Base-by-base conservation (phyloP, 2,113 vertebrate species). In the Scomber scombrus region DNA sequence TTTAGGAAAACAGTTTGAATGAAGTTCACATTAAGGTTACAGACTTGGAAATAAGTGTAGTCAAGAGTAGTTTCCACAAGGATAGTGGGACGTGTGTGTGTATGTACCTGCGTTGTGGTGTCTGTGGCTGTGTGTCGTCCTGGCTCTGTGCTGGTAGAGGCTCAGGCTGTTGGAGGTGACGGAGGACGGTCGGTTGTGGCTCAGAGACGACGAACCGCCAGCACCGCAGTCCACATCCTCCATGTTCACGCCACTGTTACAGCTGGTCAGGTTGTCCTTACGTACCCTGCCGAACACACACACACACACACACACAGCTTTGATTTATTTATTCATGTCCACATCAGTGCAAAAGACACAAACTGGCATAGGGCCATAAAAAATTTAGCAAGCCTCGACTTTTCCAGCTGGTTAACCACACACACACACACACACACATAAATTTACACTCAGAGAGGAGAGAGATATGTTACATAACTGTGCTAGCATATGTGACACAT, bases 251-350 rank as follows among this genome's bases (percentile, higher is more conserved):
- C 95, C 91, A 0, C 94, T 95, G 0, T 94, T 96, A 81, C 97
- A 97, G 91, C 96, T 95, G 18, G 95, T 94, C 0, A 96, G 91
- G 83, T 97, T 98, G 87, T 97, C 97, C 89, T 99, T 99, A 49
- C 96, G 94, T 91, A 99, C 96, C 50, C 98, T 99, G 84, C 5
- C 58, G 54, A 43, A 56, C 55, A 70, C 64, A 82, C 50, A 71
- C 43, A 87, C 50, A 69, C 65, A 72, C 60, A 72, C 54, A 73
- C 40, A 49, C 62, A 71, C 4, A n/a, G n/a, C 68, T 71, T 21
- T 60, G 49, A 81, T 80, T 86, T 63, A 88, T 63, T 87, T 70
- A 88, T 85, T 82, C 29, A 79, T 67, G 60, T 67, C 19, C 11
- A 18, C 67, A 77, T 83, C 65, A 29, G 68, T 51, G 62, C 57